phyloP scores from a whole-genome alignment of 2,888 invertebrate species.

The Norana najaformis region DNA sequence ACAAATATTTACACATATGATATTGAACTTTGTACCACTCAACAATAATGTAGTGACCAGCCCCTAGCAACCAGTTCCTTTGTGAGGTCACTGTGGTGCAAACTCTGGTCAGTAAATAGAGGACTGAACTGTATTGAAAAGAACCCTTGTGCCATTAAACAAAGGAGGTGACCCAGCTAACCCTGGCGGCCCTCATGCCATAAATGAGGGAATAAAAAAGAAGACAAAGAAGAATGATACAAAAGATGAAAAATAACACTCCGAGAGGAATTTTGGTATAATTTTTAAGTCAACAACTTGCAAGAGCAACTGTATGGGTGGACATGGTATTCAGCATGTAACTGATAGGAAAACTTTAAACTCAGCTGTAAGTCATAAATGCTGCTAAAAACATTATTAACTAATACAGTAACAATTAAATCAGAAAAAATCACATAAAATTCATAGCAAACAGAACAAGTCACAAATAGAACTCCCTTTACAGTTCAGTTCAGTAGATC shows the following conservation, averaged over 20 bases:
- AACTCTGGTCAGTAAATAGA: too few species aligned
- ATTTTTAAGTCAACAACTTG: not conserved
- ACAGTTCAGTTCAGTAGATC: not conserved
- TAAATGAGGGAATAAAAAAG: too few species aligned
- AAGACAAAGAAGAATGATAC: not conserved
- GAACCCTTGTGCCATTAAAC: too few species aligned
- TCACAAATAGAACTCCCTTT: not conserved
- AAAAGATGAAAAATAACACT: not conserved
- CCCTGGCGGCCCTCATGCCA: too few species aligned
- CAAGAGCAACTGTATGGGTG: not conserved
- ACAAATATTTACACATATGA: too few species aligned
- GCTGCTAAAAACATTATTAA: not conserved
- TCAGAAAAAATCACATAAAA: not conserved
- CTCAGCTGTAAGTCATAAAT: not conserved
- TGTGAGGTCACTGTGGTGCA: too few species aligned
- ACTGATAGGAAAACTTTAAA: not conserved
- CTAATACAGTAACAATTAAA: not conserved
- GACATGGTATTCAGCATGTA: not conserved
- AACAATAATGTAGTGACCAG: too few species aligned
- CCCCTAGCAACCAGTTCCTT: too few species aligned
- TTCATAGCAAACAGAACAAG: constrained; percentile 5
- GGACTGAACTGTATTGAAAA: too few species aligned
- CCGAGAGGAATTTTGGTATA: not conserved
- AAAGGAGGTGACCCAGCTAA: too few species aligned
- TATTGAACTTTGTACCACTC: too few species aligned